Conservation (phyloP, 2,888 invertebrate species). For the Dromius quadrimaculatus region DNA sequence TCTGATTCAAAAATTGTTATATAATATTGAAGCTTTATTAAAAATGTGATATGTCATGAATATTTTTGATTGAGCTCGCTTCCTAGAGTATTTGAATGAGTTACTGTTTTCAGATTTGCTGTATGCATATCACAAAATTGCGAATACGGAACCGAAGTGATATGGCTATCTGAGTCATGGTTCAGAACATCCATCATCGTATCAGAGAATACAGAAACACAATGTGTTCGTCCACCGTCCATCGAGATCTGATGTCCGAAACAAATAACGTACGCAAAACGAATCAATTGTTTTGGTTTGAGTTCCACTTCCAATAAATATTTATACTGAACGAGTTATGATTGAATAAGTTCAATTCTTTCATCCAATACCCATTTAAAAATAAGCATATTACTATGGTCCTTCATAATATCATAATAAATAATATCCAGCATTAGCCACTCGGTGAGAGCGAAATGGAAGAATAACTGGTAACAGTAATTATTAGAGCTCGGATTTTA, state of each 20-base stretch:
- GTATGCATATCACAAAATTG: constrained; percentile 6
- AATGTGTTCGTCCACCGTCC: constrained; percentile 25
- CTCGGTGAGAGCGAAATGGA: too few species aligned
- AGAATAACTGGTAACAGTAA: too few species aligned
- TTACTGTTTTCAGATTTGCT: constrained; percentile 33
- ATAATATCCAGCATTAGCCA: too few species aligned
- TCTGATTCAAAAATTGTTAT: too few species aligned
- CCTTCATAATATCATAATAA: too few species aligned
- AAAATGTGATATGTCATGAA: too few species aligned
- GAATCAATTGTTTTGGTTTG: constrained; percentile 33
- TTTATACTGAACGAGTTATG: constrained; percentile 34
- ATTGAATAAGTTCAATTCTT: constrained; percentile 31
- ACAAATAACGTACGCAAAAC: constrained; percentile 31
- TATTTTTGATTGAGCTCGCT: constrained; percentile 9
- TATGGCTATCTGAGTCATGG: constrained; percentile 20
- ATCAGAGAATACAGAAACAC: constrained; percentile 17
- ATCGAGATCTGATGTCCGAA: constrained; percentile 40
- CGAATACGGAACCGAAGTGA: constrained; percentile 32
- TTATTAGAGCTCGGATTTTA: too few species aligned
- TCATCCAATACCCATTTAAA: too few species aligned
- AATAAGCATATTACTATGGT: too few species aligned
- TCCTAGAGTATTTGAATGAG: constrained; percentile 24
- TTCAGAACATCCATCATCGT: constrained; percentile 37
- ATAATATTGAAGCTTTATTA: too few species aligned
- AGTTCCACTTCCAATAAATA: constrained; percentile 33